Evolutionary conservation across 2,113 vertebrate genomes (phyloP).

Genomic region (Podarcis muralis): DNA sequence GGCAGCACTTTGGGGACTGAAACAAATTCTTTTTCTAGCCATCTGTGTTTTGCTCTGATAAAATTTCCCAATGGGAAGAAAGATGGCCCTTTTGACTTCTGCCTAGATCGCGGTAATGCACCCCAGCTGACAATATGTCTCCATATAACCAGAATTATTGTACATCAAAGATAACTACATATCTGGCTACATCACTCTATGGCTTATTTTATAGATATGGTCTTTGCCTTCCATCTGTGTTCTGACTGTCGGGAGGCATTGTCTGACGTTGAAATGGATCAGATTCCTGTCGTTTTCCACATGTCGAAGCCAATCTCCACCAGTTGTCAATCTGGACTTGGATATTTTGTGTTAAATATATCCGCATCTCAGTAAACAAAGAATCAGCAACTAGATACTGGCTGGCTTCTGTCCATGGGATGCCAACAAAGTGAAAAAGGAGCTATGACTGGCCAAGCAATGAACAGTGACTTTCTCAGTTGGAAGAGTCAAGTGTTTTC

Average conservation of each 20-base stretch:
- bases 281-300: background rate
- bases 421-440: background rate
- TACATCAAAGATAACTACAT: slow-evolving; percentile 13
- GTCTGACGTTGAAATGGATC: background rate
- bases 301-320: background rate
- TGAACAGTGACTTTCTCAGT: background rate
- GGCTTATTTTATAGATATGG: slow-evolving; percentile 23
- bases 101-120: background rate
- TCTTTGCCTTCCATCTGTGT: slow-evolving; percentile 18
- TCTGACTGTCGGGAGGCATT: slow-evolving; percentile 4
- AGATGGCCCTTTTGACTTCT: slow-evolving; percentile 17
- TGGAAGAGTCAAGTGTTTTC: background rate
- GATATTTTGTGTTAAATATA: background rate
- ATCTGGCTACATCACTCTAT: background rate
- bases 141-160: slow-evolving; percentile 10
- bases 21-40: background rate
- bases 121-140: slow-evolving; percentile 13
- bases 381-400: background rate
- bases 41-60: slow-evolving; percentile 20
- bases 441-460: background rate
- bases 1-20: background rate
- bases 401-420: background rate
- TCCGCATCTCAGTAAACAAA: background rate
- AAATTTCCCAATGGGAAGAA: slow-evolving; percentile 6
- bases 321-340: background rate